Conservation (phyloP, 2,888 invertebrate species). For the Bhutanitis thaidina region DNA sequence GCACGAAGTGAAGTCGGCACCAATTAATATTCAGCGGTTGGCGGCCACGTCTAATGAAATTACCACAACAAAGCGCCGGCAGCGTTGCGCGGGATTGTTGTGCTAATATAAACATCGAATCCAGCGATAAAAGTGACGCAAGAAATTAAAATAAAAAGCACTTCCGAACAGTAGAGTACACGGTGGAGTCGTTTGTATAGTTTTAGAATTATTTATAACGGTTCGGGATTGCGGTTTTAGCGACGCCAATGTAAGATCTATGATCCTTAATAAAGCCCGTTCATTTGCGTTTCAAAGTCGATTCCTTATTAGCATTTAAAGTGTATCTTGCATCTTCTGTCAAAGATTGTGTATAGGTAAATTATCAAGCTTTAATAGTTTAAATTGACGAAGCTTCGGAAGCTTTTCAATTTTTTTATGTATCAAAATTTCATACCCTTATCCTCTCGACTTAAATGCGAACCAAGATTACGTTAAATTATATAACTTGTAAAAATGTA, state of each 20-base stretch:
- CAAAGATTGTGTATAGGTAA: not conserved
- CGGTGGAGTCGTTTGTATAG: not conserved
- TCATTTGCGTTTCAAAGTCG: not conserved
- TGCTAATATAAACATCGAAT: constrained; percentile 73
- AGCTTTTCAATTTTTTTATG: no score
- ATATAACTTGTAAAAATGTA: no score
- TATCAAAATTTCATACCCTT: no score
- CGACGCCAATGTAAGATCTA: no score
- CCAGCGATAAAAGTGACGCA: constrained; percentile 47
- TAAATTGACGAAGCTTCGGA: no score
- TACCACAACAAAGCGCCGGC: constrained; percentile 69
- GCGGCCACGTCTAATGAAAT: constrained; percentile 67
- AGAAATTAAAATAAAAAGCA: constrained; percentile 23
- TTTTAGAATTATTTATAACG: constrained; percentile 9
- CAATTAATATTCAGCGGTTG: constrained; percentile 67
- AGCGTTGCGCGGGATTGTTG: constrained; percentile 55
- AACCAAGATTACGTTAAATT: no score
- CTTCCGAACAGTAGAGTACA: constrained; percentile 6
- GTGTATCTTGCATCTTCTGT: no score
- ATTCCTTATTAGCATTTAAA: no score
- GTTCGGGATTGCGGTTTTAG: not conserved
- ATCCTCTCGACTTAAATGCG: no score
- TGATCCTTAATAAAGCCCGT: not conserved
- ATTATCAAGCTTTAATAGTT: no score
- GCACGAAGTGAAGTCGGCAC: constrained; percentile 39